phyloP scores from a whole-genome alignment of 2,888 invertebrate genomes.

The Digitonthophagus gazella region DNA sequence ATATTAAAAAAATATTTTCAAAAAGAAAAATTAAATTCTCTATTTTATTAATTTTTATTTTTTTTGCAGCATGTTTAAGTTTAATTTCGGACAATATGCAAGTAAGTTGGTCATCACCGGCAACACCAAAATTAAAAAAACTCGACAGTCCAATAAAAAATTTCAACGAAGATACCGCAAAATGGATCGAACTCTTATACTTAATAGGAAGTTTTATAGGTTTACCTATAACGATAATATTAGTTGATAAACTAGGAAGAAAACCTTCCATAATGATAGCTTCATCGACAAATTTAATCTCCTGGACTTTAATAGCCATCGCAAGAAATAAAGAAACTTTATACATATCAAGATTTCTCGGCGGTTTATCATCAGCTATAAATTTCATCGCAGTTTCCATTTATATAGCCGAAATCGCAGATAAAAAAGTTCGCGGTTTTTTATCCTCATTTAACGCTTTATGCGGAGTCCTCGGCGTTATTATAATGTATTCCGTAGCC shows the following conservation, averaged over 20 bases:
- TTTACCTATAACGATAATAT: conserved; percentile 26
- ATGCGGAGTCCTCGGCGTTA: conserved; percentile 28
- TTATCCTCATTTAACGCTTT: conserved; percentile 26
- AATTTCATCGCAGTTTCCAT: conserved; percentile 30
- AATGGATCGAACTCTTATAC: conserved; percentile 26
- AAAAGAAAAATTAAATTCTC: no score
- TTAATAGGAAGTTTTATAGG: conserved; percentile 27
- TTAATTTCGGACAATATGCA: conserved; percentile 34
- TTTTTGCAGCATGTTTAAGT: conserved; percentile 30
- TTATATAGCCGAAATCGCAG: conserved; percentile 30
- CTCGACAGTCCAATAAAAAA: conserved; percentile 24
- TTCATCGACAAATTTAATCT: conserved; percentile 23
- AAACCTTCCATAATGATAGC: conserved; percentile 28
- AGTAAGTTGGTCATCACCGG: conserved; percentile 34
- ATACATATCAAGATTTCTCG: conserved; percentile 25
- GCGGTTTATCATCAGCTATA: conserved; percentile 26
- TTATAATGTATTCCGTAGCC: conserved; percentile 26
- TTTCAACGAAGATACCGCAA: conserved; percentile 22
- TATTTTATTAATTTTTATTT: background rate
- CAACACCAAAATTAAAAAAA: conserved; percentile 26
- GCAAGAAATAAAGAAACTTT: conserved; percentile 18
- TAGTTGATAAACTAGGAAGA: conserved; percentile 25
- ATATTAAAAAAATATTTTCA: no score
- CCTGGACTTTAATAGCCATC: conserved; percentile 25
- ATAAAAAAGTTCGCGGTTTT: conserved; percentile 28